Base-by-base conservation (phyloP, 2,113 vertebrate species). In the Eira barbara region DNA sequence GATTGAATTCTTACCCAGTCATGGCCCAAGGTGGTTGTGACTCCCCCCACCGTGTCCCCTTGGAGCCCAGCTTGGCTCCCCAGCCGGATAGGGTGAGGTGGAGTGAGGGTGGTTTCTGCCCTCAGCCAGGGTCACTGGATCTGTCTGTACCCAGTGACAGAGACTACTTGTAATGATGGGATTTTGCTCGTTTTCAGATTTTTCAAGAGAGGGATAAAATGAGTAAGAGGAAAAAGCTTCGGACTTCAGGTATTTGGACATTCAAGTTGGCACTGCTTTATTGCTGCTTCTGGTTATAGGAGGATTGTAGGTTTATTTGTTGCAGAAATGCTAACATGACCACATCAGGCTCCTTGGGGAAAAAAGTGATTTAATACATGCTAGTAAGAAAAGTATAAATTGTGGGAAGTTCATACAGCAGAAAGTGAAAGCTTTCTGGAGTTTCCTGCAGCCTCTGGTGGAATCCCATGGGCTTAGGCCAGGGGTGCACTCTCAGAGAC, bases 151-250 rank as follows among this genome's bases (percentile, higher is more conserved):
- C 27, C 7, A 52, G 63, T 29, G 63, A 15, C 63, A 8, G 27
- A 5, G 20, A 39, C 42, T 83, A 18, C 71, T 81, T 42, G 31
- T 88, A 83, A 59, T 59, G 67, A 47, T 78, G 34, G 21, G 12
- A 25, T 81, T 18, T 27, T 92, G 69, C 31, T 90, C 86, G 4
- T 95, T 97, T 95, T 57, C 96, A 97, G 96, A 49, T 96, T 97
- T 94, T 87, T 89, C 86, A 39, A 91, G n/a, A 95, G 18, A 95
- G 18, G 57, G 7, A 42, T 12, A 76, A 87, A 36, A 98, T 98
- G 98, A 98, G 61, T 74, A 99, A 98, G 47, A 98, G 97, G 89
- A 98, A 89, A 96, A 97, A 93, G 7, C 59, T 47, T 23, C 90
- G 39, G 3, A 67, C 39, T 8, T 63, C 98, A 98, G 98, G 98